These are phyloP conservation scores for Notarius quadriscutis DNA, from an alignment of 2,113 vertebrate species.

Conservation along the genomic window DNA sequence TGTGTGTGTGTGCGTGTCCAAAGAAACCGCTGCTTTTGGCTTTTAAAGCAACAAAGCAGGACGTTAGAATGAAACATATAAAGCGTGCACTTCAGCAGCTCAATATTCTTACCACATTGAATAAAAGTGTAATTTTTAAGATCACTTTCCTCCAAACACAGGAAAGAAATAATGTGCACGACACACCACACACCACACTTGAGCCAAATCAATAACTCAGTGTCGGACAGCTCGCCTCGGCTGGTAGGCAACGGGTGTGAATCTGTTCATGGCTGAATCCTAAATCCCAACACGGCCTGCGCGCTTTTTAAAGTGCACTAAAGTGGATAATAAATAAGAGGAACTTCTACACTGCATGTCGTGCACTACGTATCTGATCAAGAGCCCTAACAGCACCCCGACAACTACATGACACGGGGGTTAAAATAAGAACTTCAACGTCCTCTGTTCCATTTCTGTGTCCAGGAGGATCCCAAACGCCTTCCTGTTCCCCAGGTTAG, in stretches of 20 bases:
- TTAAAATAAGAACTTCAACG: not conserved
- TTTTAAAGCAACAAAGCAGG: constrained; percentile 23
- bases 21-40: constrained; percentile 11
- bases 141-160: not conserved
- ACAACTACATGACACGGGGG: not conserved
- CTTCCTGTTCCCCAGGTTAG: not conserved
- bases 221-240: constrained; percentile 6
- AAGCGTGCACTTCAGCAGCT: not conserved
- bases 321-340: not conserved
- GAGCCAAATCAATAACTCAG: constrained; percentile 13
- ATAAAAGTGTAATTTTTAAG: not conserved
- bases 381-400: not conserved
- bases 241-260: not conserved
- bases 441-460: not conserved
- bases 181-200: constrained; percentile 8
- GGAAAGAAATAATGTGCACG: not conserved
- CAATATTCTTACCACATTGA: not conserved
- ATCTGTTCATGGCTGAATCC: not conserved
- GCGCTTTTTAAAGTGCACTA: not conserved
- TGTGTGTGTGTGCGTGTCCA: constrained; percentile 11
- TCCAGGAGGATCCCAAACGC: not conserved
- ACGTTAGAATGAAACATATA: not conserved
- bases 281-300: not conserved
- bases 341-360: not conserved
- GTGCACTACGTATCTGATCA: not conserved